phyloP scores from a whole-genome alignment of 2,888 invertebrate species.

The Mythimna ferrago region DNA sequence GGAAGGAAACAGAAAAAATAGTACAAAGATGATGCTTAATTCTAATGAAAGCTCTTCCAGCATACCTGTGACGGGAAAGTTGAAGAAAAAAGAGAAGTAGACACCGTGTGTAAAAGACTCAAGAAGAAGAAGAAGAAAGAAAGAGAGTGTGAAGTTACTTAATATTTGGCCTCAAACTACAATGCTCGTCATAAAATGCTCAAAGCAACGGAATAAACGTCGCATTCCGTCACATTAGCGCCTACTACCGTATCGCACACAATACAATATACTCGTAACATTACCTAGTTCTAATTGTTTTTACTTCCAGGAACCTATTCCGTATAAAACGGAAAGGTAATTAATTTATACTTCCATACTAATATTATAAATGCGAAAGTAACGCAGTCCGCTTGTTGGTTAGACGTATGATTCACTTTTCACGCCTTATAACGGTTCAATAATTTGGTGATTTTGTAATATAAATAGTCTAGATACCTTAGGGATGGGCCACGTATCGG shows the following conservation, averaged over 20 bases:
- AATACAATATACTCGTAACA: slow-evolving; percentile 32
- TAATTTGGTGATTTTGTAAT: too few species aligned
- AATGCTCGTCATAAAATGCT: neutral
- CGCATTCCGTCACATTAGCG: slow-evolving; percentile 33
- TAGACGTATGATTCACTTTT: neutral
- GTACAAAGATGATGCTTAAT: too few species aligned
- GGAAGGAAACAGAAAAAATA: too few species aligned
- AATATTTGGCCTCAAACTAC: neutral
- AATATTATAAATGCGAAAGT: neutral
- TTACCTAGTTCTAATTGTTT: slow-evolving; percentile 24
- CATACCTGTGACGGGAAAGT: too few species aligned
- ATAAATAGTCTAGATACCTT: too few species aligned
- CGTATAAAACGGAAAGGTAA: slow-evolving; percentile 52
- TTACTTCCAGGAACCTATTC: slow-evolving; percentile 48
- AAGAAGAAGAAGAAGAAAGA: too few species aligned
- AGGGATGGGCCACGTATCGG: too few species aligned
- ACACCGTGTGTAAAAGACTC: too few species aligned
- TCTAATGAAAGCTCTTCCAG: too few species aligned
- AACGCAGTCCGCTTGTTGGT: neutral
- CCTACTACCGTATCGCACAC: slow-evolving; percentile 48
- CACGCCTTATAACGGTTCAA: neutral
- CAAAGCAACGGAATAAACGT: neutral
- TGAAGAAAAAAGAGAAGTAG: too few species aligned
- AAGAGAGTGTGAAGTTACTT: too few species aligned
- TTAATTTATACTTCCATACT: slow-evolving; percentile 12